Evolutionary conservation across 2,888 invertebrate genomes (phyloP).

Genomic region (Nephrotoma flavescens): DNA sequence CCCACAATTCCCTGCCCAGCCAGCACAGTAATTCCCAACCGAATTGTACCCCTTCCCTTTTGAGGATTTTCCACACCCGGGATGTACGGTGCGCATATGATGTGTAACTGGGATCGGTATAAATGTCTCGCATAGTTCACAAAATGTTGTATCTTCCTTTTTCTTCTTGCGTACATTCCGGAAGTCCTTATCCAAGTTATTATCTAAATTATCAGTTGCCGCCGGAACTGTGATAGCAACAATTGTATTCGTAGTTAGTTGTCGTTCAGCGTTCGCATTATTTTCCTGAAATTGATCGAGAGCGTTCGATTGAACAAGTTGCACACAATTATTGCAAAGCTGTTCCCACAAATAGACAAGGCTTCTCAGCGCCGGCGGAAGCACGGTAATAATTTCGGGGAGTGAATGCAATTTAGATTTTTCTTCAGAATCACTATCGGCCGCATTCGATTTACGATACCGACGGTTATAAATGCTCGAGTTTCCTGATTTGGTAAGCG

Average conservation of each 20-base stretch:
- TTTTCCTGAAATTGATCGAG: conserved; percentile 20
- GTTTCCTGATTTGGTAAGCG: conserved; percentile 59
- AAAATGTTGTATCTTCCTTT: conserved; percentile 36
- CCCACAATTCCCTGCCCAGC: conserved; percentile 81
- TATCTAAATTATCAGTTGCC: conserved; percentile 17
- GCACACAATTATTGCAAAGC: conserved; percentile 50
- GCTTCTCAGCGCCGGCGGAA: conserved; percentile 78
- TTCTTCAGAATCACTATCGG: conserved; percentile 15
- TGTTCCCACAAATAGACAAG: conserved; percentile 86
- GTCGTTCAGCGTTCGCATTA: neutral
- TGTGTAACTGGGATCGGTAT: conserved; percentile 68
- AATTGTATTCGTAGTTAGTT: neutral
- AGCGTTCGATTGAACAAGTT: conserved; percentile 36
- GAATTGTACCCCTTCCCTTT: conserved; percentile 87
- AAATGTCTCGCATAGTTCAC: conserved; percentile 75
- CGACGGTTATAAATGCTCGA: conserved; percentile 65
- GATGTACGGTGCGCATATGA: conserved; percentile 82
- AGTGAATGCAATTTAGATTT: conserved; percentile 27
- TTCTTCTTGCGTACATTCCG: conserved; percentile 27
- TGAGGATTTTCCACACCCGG: conserved; percentile 78
- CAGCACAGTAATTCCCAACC: conserved; percentile 71
- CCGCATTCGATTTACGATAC: conserved; percentile 29
- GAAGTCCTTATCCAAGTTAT: conserved; percentile 22
- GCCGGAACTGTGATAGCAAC: neutral
- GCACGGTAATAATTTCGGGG: conserved; percentile 45